Evolutionary conservation across 1,140 invertebrate species (phyloP), one percentile per base, ranked within the genome.

Genomic region (Diprion similis): DNA sequence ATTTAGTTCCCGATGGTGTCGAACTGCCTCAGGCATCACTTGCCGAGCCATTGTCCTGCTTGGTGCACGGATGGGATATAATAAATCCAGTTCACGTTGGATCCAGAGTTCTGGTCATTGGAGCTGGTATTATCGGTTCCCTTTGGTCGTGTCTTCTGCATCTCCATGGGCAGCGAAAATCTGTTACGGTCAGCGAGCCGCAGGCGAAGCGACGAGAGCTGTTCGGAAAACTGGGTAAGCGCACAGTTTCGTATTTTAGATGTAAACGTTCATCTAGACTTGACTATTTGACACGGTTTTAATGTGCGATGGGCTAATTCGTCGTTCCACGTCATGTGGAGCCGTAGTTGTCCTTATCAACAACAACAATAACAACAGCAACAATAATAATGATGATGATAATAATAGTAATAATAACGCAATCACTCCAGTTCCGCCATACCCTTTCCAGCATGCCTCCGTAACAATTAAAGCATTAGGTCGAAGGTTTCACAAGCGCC

Each of bases 81-180:
- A 88, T 92, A 9, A 86, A 88, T 72, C 91, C 91, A 0, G 85
- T 93, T 15, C 77, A 86, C 2, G 86, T 93, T 15, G 92, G 92
- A 7, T 77, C 85, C 2, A 90, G 88, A 68, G 90, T 94, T n/a
- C 85, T 94, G 1, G 84, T 94, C 0, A 89, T 90, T 3, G 93
- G 93, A 2, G 92, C 92, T 46, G 93, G 93, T 8, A 93, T 94
- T 66, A 93, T 94, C 77, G 93, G 93, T 78, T 77, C 93, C 74
- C 82, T 94, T 1, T 94, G 92, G 92, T 79, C 90, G 0, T 89
- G 87, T 11, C 79, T 91, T 0, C 84, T 94, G 2, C 92, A 94
- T 81, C 84, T 91, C 1, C 90, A 91, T 65, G 93, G 93, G 0
- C 91, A 93, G 76, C 88, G 90, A 48, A 91, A 91, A 73, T 81